Percentiles rank a stretch among this genome's conserved stretches.
Conservation (phyloP, 2,113 vertebrate genomes). For the Pholis gunnellus region DNA sequence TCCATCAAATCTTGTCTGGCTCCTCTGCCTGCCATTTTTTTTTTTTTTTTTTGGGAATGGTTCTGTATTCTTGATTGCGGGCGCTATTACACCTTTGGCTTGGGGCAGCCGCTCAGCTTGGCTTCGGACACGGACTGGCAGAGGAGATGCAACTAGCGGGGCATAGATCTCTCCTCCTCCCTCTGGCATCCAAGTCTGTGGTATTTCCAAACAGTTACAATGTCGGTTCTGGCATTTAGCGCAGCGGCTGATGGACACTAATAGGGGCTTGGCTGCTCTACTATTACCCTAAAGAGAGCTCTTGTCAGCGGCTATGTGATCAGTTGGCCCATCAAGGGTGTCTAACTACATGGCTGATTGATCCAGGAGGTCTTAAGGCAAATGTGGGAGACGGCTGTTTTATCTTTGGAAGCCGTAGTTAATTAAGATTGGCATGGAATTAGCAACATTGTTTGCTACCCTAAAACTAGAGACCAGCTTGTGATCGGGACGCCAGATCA, state of each 20-base stretch:
- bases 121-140: constrained; percentile 55
- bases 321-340: constrained; percentile 54
- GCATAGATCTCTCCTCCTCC: constrained; percentile 37
- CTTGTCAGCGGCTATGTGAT: constrained; percentile 65
- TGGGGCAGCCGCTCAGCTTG: constrained; percentile 36
- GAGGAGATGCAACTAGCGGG: constrained; percentile 42
- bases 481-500: not conserved
- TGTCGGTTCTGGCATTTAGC: constrained; percentile 74
- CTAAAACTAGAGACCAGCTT: not conserved
- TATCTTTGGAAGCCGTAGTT: constrained; percentile 8
- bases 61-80: constrained; percentile 53
- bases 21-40: constrained; percentile 9
- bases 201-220: constrained; percentile 65
- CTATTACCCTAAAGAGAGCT: constrained; percentile 67
- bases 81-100: constrained; percentile 60
- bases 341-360: constrained; percentile 50
- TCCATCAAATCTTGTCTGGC: constrained; percentile 36
- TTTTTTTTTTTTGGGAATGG: constrained; percentile 51
- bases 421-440: not conserved
- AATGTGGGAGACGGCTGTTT: constrained; percentile 22
- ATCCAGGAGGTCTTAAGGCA: constrained; percentile 30
- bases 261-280: constrained; percentile 67
- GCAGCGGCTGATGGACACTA: constrained; percentile 75
- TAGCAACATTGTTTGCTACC: constrained; percentile 1
- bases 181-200: constrained; percentile 54